Evolutionary conservation across 30 jellyfish, hydroid and myxozoan genomes (phyloP), one percentile per base, ranked within the genome.

Genomic region (Calvadosia cruxmelitensis): DNA sequence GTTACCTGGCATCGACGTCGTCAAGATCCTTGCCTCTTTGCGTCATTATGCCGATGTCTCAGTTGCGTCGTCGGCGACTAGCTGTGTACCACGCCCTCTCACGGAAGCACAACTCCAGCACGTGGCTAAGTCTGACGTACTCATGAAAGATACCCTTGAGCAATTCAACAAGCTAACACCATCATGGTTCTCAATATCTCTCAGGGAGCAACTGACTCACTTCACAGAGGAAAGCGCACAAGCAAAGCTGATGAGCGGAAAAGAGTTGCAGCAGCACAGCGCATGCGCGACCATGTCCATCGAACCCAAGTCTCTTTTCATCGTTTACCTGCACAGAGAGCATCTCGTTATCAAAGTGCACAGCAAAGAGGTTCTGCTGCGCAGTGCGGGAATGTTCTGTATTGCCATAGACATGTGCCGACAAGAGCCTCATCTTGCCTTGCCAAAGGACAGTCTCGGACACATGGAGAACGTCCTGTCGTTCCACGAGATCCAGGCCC

Each of bases 391-490:
- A 26, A 63, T 73, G 2, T 72, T 85, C 32, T 85, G 95, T 36
- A 68, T 85, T 24, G 87, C 90, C 16, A 78, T 85, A 7, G 95
- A 85, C 50, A 29, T 78, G 48, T 85, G 95, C 64, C 72, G 66
- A 53, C 12, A 27, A 3, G 95, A 85, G 68, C 69, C 95, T 2
- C 95, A 85, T 50, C 32, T 78, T 25, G 84, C 53, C 53, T 20
- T 85, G 0, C 95, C 95, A 0, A 82, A 33, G 13, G 80, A 72
- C 13, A 61, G 65, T 53, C 50, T 28, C 28, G 65, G 70, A 0
- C 84, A 78, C 27, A 33, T 85, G 28, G 86, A 66, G n/a, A 48
- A 72, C 24, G 33, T 79, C 51, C 52, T 85, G 28, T 49, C 93
- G 3, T 69, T 85, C 63, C 66, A 69, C 20, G 93, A 78, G 73